Base-by-base conservation (phyloP, 2,888 invertebrate genomes). In the Eurytoma californica region DNA sequence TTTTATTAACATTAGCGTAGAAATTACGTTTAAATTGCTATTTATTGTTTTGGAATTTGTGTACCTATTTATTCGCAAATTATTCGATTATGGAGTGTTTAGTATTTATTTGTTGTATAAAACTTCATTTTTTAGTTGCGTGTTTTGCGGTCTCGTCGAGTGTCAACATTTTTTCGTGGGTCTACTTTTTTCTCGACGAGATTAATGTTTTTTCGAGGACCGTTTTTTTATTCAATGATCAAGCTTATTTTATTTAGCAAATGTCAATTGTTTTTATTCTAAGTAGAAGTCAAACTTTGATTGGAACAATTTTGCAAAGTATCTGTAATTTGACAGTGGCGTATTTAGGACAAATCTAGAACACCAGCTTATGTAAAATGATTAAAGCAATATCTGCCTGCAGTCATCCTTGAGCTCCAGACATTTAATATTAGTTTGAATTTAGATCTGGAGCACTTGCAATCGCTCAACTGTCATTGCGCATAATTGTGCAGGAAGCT, bases 341-440 rank as follows among this genome's bases (percentile, higher is more conserved):
- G 9, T 9, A 39, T 39, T 39, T 39, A 39, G 9, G 39, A 39
- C 39, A 39, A 58, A 60, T 55, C 28, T 72, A n/a, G 73, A 66
- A n/a, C 73, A 66, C 1, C 5, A 18, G 65, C 66, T 66, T 18
- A 24, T 61, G 61, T 75, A 53, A 61, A 61, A 61, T 68, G 75
- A 75, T 75, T 68, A 75, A 61, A 24, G 60, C 75, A 75, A 75
- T 69, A 68, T 75, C 75, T 61, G 24, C 39, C 47, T 18, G 58
- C 49, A 66, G 24, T 58, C 68, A 75, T 75, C 68, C 75, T 75
- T 68, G 61, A 68, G 61, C 55, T 61, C 61, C 55, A 75, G 68
- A 55, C 68, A 75, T 75, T 75, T 58, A 18, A 65, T 49, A 65
- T 73, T 57, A 63, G 53, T 57, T 67, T 39, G 20, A 78, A 68